Evolutionary conservation across 1,140 invertebrate species (phyloP).

Genomic region (Pseudobourletiella spinata): DNA sequence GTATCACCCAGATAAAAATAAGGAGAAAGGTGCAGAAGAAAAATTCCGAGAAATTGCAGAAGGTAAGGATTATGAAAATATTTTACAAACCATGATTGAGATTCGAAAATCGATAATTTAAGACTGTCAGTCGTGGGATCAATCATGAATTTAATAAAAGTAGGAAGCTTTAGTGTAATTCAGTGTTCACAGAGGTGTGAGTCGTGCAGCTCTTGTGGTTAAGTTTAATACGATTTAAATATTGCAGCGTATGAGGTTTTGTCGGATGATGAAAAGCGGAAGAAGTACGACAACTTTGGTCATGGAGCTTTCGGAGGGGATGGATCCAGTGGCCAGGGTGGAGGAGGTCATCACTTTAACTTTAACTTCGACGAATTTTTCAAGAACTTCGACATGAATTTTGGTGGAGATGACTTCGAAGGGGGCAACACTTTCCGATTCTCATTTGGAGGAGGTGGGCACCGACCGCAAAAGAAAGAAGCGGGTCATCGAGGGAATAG

Average conservation of each 20-base stretch:
- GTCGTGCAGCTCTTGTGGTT: no score
- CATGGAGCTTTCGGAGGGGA: slow-evolving; percentile 44
- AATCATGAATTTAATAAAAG: not conserved
- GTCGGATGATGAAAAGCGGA: slow-evolving; percentile 53
- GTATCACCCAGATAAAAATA: slow-evolving; percentile 47
- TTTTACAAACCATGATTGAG: not conserved
- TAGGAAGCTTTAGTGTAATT: not conserved
- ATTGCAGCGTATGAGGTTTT: slow-evolving; percentile 54
- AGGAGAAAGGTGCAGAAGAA: slow-evolving; percentile 41
- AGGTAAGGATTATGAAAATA: slow-evolving; percentile 38
- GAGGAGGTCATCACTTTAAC: slow-evolving; percentile 10
- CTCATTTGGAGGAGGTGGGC: slow-evolving; percentile 18
- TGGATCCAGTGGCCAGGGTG: slow-evolving; percentile 11
- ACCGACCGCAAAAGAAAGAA: slow-evolving; percentile 14
- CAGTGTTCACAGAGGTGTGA: not conserved
- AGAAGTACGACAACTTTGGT: slow-evolving; percentile 54
- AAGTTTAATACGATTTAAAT: no score
- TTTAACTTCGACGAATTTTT: slow-evolving; percentile 36
- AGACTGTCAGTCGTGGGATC: no score
- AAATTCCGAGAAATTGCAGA: slow-evolving; percentile 43
- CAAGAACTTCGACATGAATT: slow-evolving; percentile 27
- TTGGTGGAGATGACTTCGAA: slow-evolving; percentile 9
- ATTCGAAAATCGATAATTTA: no score
- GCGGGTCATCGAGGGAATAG: slow-evolving; percentile 3
- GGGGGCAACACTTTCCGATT: slow-evolving; percentile 20